phyloP scores from a whole-genome alignment of 2,797 vertebrate genomes.

The Xiphophorus birchmanni region DNA sequence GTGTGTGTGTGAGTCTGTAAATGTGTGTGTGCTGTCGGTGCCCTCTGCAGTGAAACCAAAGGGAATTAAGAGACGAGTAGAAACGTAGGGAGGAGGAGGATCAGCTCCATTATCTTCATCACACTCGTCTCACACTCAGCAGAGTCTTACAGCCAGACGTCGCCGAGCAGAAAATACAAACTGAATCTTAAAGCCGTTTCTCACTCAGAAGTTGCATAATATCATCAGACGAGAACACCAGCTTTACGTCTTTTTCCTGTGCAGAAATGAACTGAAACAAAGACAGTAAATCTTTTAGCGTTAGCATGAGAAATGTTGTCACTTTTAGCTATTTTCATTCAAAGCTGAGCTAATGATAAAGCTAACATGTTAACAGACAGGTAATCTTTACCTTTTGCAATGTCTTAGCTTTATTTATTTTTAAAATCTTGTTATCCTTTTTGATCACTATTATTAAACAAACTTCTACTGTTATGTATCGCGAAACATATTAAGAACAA shows the following conservation, averaged over 20 bases:
- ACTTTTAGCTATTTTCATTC: not conserved
- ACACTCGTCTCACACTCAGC: slow-evolving; percentile 86
- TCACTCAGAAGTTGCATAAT: not conserved
- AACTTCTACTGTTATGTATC: not conserved
- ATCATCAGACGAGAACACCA: not conserved
- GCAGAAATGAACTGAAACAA: not conserved
- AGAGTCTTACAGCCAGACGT: slow-evolving; percentile 49
- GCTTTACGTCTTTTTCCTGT: not conserved
- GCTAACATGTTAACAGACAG: not conserved
- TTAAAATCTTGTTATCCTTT: not conserved
- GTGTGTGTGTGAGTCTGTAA: slow-evolving; percentile 20
- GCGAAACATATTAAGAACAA: not conserved
- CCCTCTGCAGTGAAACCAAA: slow-evolving; percentile 80
- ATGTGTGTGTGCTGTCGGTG: slow-evolving; percentile 66
- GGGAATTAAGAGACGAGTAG: slow-evolving; percentile 56
- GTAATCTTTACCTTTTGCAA: not conserved
- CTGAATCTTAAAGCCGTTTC: not conserved
- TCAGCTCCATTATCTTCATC: slow-evolving; percentile 87
- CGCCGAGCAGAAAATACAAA: slow-evolving; percentile 12
- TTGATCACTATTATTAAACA: not conserved
- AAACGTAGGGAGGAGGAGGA: slow-evolving; percentile 54
- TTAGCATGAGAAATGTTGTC: not conserved
- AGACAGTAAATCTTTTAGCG: not conserved
- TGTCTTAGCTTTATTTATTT: not conserved
- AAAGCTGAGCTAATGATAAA: not conserved